A percentile compares a stretch with the other conserved stretches of the same genome.
Conservation (phyloP, 2,888 invertebrate genomes). For the Drosophila stalkeri region DNA sequence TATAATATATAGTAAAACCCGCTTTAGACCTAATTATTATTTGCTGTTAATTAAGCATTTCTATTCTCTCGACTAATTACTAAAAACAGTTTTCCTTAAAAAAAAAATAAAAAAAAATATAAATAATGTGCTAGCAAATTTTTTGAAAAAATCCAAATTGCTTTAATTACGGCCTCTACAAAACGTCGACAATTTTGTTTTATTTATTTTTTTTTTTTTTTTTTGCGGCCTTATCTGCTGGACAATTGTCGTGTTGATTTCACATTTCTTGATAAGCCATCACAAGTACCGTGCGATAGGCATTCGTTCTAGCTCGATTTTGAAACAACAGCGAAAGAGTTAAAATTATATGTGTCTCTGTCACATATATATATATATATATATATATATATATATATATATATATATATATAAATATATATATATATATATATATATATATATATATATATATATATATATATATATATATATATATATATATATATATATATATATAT, state of each 20-base stretch:
- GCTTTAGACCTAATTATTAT: conserved; percentile 33
- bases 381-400: background rate
- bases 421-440: background rate
- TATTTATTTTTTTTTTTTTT: conserved; percentile 8
- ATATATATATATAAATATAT: conserved; percentile 5
- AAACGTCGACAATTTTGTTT: conserved; percentile 45
- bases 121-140: conserved; percentile 3
- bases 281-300: conserved; percentile 34
- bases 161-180: conserved; percentile 53
- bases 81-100: background rate
- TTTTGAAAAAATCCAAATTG: conserved; percentile 49
- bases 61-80: conserved; percentile 26
- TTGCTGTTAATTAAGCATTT: conserved; percentile 39
- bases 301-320: conserved; percentile 1
- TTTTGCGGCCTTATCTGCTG: conserved; percentile 49
- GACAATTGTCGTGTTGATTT: conserved; percentile 53
- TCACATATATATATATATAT: conserved; percentile 4
- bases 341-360: conserved; percentile 43
- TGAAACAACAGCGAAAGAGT: conserved; percentile 27
- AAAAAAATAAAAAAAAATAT: conserved; percentile 1
- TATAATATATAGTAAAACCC: background rate
- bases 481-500: background rate
- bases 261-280: conserved; percentile 55
- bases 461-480: background rate
- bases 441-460: background rate